Base-by-base conservation (phyloP, 1,140 invertebrate genomes). In the Chlorops oryzae region DNA sequence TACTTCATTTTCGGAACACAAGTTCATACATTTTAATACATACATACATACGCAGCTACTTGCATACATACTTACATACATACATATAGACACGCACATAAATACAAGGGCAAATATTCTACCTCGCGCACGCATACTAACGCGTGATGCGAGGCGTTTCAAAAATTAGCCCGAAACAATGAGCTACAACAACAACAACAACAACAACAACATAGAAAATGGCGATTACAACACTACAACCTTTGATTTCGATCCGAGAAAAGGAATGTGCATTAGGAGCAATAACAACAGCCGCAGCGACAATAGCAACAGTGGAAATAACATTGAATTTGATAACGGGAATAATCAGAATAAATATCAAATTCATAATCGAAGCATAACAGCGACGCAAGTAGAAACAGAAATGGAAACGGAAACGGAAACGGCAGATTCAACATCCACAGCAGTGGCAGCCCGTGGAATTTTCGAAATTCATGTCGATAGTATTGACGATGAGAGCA, bases 401-500 rank as follows among this genome's bases (percentile, higher is more conserved):
- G n/a, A n/a, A n/a, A n/a, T n/a, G n/a, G n/a, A n/a, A n/a, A n/a
- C n/a, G n/a, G 27, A 32, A 32, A 32, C 27, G 7, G 27, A 32
- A 32, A 7, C 27, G n/a, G n/a, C 27, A 32, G 27, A n/a, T 9
- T 9, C 7, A 32, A n/a, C 27, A 32, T 32, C n/a, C 27, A 9
- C 27, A 32, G 27, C 27, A 32, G 27, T 13, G 27, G 27, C 27
- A 32, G n/a, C n/a, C n/a, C n/a, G n/a, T n/a, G n/a, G 60, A 41
- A 48, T 64, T 37, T 65, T 69, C 59, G 56, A 69, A 54, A 64
- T 69, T 42, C 59, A 59, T 40, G 54, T 65, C 46, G 65, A 69
- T 39, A 69, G 65, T 28, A 54, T 69, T 9, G 65, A 69, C 21
- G 65, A 69, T 52, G 62, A 65, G 37, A 69, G 65, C 49, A 64